A percentile compares a stretch with the other conserved stretches of the same genome.
Evolutionary conservation across 2,113 vertebrate genomes (phyloP).

Genomic region (Pavo muticus): DNA sequence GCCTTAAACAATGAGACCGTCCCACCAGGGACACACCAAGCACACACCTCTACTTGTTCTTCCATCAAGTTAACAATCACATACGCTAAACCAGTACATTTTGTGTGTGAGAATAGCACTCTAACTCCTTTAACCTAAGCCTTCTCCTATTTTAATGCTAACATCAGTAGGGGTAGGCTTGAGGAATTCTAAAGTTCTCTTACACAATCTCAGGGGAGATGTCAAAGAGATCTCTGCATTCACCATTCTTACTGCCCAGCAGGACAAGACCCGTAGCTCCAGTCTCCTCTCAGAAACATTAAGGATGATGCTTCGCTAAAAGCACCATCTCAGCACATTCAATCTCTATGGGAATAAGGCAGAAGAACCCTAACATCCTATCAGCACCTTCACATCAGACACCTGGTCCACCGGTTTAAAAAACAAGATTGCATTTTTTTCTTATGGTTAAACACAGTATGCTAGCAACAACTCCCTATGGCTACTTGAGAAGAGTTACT

Average conservation of each 20-base stretch:
- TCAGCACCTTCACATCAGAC: accelerated
- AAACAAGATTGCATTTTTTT: not conserved
- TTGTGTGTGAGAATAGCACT: not conserved
- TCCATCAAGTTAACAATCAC: not conserved
- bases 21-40: accelerated
- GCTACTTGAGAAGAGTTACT: not conserved
- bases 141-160: not conserved
- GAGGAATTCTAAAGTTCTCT: not conserved
- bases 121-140: not conserved
- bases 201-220: not conserved
- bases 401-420: not conserved
- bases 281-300: not conserved
- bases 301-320: not conserved
- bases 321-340: not conserved
- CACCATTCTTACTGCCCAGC: not conserved
- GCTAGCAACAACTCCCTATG: not conserved
- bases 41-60: not conserved
- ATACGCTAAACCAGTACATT: not conserved
- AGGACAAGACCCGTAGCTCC: accelerated
- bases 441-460: not conserved
- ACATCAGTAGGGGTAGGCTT: not conserved
- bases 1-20: not conserved
- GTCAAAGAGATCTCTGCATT: not conserved
- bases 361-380: not conserved
- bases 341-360: not conserved